Evolutionary conservation across 2,113 vertebrate genomes (phyloP), one percentile per base, ranked within the genome.

Genomic region (Trochalopteron elliotii): DNA sequence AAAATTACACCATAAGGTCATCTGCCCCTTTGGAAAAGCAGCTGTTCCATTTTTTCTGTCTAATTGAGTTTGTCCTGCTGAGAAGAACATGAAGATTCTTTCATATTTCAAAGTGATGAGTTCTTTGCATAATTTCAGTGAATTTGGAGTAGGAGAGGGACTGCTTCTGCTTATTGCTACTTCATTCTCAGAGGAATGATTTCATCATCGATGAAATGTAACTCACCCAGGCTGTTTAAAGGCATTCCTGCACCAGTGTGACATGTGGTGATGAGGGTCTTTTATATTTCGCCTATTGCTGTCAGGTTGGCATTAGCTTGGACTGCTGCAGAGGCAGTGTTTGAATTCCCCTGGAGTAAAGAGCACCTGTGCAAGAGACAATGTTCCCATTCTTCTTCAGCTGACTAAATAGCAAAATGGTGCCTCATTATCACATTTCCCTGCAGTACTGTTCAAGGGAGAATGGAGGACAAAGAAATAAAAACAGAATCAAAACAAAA

Each of bases 11-110:
- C 76, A 78, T 90, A 93, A 96, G 94, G 94, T 96, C 76, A 55
- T 93, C 83, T 81, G 68, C 83, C 76, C 90, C 90, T 95, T 89
- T 93, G 92, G 87, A 95, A 96, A 96, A 64, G 88, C 96, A 96
- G 96, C 95, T 96, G 95, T 93, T 95, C 85, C 35, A 80, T 91
- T 96, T 96, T 94, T 96, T 74, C 85, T 94, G 71, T 95, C 60
- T 95, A 95, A 96, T 90, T 94, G 92, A 95, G 82, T 96, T 93
- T 95, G 82, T 92, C 87, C 85, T 96, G 90, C 74, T 86, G 93
- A 85, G 83, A 96, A 95, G 90, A 90, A 90, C 90, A 35, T 11
- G 35, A 78, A 88, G 68, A 86, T 96, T 94, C 93, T 81, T 95
- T 94, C 90, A 75, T 92, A 95, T 96, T 94, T 97, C 93, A 89